Conservation (phyloP, 2,888 invertebrate species). For the Xestia rhomboidea region DNA sequence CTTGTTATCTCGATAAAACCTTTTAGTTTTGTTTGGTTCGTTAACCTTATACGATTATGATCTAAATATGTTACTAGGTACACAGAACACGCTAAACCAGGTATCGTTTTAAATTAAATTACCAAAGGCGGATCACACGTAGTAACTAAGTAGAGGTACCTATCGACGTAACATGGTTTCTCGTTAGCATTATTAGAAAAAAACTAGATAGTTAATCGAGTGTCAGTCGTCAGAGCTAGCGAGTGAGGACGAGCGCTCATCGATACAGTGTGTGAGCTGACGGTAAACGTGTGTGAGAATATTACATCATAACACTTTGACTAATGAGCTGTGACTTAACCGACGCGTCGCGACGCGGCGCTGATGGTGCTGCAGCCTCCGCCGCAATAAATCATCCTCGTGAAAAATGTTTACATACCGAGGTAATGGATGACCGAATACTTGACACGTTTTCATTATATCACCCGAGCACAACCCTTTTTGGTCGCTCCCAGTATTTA, state of each 20-base stretch:
- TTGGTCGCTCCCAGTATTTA: constrained; percentile 47
- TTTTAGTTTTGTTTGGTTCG: constrained; percentile 15
- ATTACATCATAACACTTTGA: constrained; percentile 63
- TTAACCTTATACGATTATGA: constrained; percentile 6
- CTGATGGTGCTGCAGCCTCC: constrained; percentile 51
- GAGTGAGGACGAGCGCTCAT: constrained; percentile 19
- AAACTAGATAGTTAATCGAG: constrained; percentile 42
- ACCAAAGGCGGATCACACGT: neutral
- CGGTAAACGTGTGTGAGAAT: constrained; percentile 45
- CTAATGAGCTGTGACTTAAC: constrained; percentile 68
- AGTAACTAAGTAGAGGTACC: neutral
- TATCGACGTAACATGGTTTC: neutral
- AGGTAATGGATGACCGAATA: constrained; percentile 60
- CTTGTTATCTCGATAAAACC: constrained; percentile 44
- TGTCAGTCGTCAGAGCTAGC: constrained; percentile 35
- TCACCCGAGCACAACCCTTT: constrained; percentile 46
- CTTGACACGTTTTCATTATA: constrained; percentile 57
- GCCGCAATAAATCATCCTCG: constrained; percentile 63
- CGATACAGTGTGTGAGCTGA: constrained; percentile 37
- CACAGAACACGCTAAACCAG: neutral
- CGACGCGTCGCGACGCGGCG: constrained; percentile 21
- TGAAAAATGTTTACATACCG: constrained; percentile 59
- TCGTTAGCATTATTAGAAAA: constrained; percentile 45
- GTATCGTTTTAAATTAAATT: constrained; percentile 21
- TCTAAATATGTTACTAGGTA: constrained; percentile 28